phyloP scores from a whole-genome alignment of 2,888 invertebrate species.

The Capitulum mitella region DNA sequence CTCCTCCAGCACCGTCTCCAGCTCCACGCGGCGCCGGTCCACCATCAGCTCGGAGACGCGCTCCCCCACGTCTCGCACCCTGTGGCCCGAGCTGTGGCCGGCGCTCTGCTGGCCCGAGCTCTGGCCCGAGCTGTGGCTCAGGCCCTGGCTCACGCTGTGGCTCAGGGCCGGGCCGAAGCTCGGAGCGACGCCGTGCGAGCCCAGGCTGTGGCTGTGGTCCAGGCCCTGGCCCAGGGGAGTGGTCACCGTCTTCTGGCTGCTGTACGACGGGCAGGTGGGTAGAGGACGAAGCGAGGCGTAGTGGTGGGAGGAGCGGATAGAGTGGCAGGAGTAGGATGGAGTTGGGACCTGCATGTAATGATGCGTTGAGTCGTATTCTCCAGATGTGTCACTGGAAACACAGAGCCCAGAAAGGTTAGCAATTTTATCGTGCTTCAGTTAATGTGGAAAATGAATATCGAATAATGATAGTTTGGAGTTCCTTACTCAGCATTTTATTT shows the following conservation, averaged over 20 bases:
- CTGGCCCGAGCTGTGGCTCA: slow-evolving; percentile 12
- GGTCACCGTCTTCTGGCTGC: slow-evolving; percentile 70
- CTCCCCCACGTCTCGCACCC: slow-evolving; percentile 15
- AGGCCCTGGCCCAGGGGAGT: slow-evolving; percentile 58
- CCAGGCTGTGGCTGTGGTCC: not conserved
- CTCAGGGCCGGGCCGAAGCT: not conserved
- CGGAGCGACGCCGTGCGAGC: not conserved
- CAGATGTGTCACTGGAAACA: not conserved
- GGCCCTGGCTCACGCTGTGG: slow-evolving; percentile 6
- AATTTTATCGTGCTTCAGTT: too few species aligned
- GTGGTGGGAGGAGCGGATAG: slow-evolving; percentile 37
- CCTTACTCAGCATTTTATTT: too few species aligned
- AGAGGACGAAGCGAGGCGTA: slow-evolving; percentile 48
- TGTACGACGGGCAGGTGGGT: slow-evolving; percentile 69
- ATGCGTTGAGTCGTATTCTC: not conserved
- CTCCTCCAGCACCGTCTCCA: slow-evolving; percentile 14
- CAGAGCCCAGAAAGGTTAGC: too few species aligned
- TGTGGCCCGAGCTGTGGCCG: not conserved
- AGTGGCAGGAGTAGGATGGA: slow-evolving; percentile 13
- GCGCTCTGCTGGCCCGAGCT: not conserved
- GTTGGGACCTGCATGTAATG: slow-evolving; percentile 10
- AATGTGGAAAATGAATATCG: too few species aligned
- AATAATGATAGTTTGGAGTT: too few species aligned
- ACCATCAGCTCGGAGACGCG: slow-evolving; percentile 25
- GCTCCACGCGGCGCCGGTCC: slow-evolving; percentile 17